phyloP scores from a whole-genome alignment of 2,113 vertebrate genomes.

The Antechinus flavipes region DNA sequence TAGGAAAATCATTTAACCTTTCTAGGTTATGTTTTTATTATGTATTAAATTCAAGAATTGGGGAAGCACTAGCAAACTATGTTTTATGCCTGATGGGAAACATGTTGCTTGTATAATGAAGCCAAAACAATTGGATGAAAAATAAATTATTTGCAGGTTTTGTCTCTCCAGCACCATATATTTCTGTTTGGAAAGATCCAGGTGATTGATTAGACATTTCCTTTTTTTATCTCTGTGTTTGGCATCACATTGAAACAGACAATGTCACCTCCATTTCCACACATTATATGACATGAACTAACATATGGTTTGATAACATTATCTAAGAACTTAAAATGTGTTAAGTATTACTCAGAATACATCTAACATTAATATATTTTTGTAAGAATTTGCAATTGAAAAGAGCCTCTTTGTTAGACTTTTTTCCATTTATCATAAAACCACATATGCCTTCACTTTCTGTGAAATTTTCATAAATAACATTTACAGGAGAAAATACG shows the following conservation, averaged over 20 bases:
- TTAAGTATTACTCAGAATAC: constrained; percentile 13
- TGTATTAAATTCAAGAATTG: background rate
- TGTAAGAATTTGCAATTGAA: background rate
- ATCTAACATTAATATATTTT: background rate
- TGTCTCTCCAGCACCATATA: background rate
- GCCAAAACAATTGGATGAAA: background rate
- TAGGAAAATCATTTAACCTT: background rate
- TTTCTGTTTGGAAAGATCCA: background rate
- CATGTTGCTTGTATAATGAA: background rate
- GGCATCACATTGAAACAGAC: constrained; percentile 45
- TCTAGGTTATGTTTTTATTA: background rate
- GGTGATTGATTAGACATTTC: constrained; percentile 22
- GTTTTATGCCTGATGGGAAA: background rate
- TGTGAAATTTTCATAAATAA: constrained; percentile 9
- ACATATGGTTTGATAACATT: constrained; percentile 39
- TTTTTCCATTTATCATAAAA: constrained; percentile 39
- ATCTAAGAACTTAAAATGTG: constrained; percentile 29
- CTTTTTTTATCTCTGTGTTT: constrained; percentile 19
- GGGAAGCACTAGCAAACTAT: background rate
- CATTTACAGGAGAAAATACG: background rate
- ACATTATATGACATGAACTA: constrained; percentile 50
- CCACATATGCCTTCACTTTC: background rate
- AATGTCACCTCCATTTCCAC: constrained; percentile 40
- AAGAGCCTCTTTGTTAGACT: background rate
- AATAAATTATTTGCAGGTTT: background rate